phyloP scores from a whole-genome alignment of 2,113 vertebrate species.

The Reinhardtius hippoglossoides region DNA sequence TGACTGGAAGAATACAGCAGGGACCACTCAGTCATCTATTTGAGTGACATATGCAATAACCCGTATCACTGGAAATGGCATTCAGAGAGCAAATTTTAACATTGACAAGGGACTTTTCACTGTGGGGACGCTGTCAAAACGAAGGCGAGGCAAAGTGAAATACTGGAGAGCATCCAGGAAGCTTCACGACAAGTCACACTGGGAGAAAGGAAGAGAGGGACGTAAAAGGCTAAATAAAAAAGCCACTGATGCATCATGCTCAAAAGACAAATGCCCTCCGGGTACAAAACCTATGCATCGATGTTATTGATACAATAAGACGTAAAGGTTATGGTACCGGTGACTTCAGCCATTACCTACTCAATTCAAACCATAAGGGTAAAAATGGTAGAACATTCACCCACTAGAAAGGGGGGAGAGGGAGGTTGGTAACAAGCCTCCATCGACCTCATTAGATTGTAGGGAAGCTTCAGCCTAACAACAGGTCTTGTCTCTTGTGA shows the following conservation, averaged over 20 bases:
- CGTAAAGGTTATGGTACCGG: conserved; percentile 50
- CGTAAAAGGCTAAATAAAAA: conserved; percentile 37
- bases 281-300: conserved; percentile 27
- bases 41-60: conserved; percentile 58
- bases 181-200: conserved; percentile 3
- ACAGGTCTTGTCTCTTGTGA: conserved; percentile 69
- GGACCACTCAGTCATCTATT: conserved; percentile 28
- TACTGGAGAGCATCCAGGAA: conserved; percentile 15
- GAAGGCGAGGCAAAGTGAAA: conserved; percentile 33
- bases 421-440: conserved; percentile 65
- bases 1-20: not conserved
- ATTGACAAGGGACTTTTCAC: conserved; percentile 31
- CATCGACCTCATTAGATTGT: conserved; percentile 71
- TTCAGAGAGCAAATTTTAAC: conserved; percentile 23
- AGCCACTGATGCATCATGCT: conserved; percentile 19
- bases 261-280: not conserved
- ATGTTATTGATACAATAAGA: conserved; percentile 46
- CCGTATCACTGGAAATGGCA: conserved; percentile 15
- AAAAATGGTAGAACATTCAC: conserved; percentile 21
- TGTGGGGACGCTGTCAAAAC: conserved; percentile 26
- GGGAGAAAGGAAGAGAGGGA: conserved; percentile 6
- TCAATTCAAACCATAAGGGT: conserved; percentile 42
- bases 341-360: conserved; percentile 43
- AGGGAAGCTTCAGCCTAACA: conserved; percentile 66
- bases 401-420: conserved; percentile 31